These are phyloP conservation scores for Rhagophthalmus giganteus DNA, from an alignment of 2,888 invertebrate genomes.

Conservation along the genomic window DNA sequence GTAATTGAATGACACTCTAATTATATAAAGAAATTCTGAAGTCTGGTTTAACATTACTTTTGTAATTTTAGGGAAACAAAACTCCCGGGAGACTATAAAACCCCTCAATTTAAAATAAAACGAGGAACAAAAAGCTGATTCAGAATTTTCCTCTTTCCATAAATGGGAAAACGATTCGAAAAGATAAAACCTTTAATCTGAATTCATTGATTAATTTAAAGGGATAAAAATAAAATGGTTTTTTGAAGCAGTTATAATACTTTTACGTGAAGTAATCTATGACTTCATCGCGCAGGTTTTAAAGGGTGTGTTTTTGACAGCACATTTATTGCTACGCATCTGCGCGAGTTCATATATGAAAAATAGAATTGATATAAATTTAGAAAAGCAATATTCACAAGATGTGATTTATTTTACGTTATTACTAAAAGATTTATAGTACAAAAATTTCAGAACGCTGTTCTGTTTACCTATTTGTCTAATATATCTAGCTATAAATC, in stretches of 20 bases:
- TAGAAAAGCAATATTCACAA: slow-evolving; percentile 25
- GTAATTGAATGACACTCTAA: too few species aligned
- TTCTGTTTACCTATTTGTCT: background rate
- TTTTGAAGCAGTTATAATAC: slow-evolving; percentile 7
- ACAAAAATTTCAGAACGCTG: too few species aligned
- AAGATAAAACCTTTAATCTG: slow-evolving; percentile 5
- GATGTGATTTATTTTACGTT: slow-evolving; percentile 24
- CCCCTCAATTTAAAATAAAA: background rate
- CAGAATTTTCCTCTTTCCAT: too few species aligned
- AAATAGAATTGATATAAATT: slow-evolving; percentile 32
- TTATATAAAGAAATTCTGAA: background rate
- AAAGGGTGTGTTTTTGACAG: slow-evolving; percentile 27
- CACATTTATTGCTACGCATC: slow-evolving; percentile 31
- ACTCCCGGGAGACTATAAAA: too few species aligned
- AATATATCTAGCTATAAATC: background rate
- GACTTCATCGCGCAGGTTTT: slow-evolving; percentile 24
- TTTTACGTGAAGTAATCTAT: slow-evolving; percentile 14
- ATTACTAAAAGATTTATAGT: slow-evolving; percentile 17
- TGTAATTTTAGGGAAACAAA: background rate
- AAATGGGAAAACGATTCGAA: background rate
- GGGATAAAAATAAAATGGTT: slow-evolving; percentile 9
- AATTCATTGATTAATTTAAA: slow-evolving; percentile 14
- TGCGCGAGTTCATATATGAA: slow-evolving; percentile 26
- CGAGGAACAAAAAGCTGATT: background rate
- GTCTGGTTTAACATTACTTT: background rate